Evolutionary conservation across 2,113 vertebrate species (phyloP), one percentile per base, ranked within the genome.

Genomic region (Cervus canadensis): DNA sequence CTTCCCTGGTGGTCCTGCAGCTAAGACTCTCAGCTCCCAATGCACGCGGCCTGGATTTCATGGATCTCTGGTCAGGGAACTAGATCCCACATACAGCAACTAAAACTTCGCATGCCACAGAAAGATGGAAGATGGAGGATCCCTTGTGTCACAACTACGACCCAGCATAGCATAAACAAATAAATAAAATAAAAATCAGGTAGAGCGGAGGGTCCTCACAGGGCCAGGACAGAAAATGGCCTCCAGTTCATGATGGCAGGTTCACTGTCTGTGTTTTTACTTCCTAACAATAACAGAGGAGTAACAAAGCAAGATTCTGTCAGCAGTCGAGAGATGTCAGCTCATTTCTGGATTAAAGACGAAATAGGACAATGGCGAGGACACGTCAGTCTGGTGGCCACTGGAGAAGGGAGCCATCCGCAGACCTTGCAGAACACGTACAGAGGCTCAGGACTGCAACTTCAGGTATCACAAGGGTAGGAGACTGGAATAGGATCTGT

Each of bases 391-490:
- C 23, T 60, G n/a, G 19, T 54, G 15, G 25, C 7, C 76, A 12
- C n/a, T 21, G 21, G 81, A 82, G 48, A 62, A 87, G 56, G 57
- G 52, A 60, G 48, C 28, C 67, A 30, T 33, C 76, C 78, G 21
- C 45, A 5, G 5, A 10, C 64, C 64, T 93, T 48, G 43, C 36
- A n/a, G 30, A 40, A 48, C 13, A 26, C 40, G 17, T 6, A 19
- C 74, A 76, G 64, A 40, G 10, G 17, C n/a, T 54, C 12, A 7
- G 56, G 92, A 30, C n/a, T 57, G 26, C 43, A 33, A 2, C 21
- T n/a, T 9, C 45, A 50, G 67, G 16, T 23, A 12, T 0, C 52
- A 60, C 0, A 2, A 59, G 52, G 7, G 14, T 0, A 1, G 33
- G 33, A 19, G 12, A 17, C 26, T 26, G 25, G 2, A 85, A 45